phyloP scores from a whole-genome alignment of 2,888 invertebrate species.

The Pollenia griseotomentosa region DNA sequence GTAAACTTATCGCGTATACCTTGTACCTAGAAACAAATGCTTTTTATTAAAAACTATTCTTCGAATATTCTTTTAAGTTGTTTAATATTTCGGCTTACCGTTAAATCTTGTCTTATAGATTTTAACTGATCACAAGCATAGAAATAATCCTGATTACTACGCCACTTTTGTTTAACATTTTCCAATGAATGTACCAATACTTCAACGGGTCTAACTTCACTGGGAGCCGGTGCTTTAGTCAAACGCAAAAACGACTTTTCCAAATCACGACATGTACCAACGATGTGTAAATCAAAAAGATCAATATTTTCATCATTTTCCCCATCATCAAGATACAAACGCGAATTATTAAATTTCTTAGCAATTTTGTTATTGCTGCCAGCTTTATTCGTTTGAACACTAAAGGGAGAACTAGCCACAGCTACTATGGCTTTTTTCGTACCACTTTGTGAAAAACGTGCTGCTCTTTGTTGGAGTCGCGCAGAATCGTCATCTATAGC shows the following conservation, averaged over 20 bases:
- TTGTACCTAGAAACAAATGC: constrained; percentile 89
- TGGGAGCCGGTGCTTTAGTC: constrained; percentile 97
- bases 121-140: constrained; percentile 99
- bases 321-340: constrained; percentile 85
- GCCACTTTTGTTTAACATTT: constrained; percentile 96
- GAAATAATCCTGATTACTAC: constrained; percentile 95
- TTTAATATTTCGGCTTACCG: constrained; percentile 87
- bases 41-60: not conserved
- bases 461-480: constrained; percentile 94
- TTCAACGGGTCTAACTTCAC: constrained; percentile 95
- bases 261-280: constrained; percentile 96
- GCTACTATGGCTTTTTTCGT: constrained; percentile 81
- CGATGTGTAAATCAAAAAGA: constrained; percentile 94
- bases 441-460: constrained; percentile 88
- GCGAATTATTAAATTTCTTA: constrained; percentile 72
- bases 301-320: constrained; percentile 89
- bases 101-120: constrained; percentile 99
- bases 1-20: constrained; percentile 97
- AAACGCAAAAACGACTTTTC: constrained; percentile 98
- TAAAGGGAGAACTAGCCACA: constrained; percentile 80
- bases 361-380: constrained; percentile 51
- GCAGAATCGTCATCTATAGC: constrained; percentile 90
- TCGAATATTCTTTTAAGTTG: not conserved
- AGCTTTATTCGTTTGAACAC: constrained; percentile 39
- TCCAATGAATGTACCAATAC: constrained; percentile 93